These are phyloP conservation scores for Crocidura indochinensis DNA, from an alignment of 2,797 vertebrate species.

Conservation along the genomic window DNA sequence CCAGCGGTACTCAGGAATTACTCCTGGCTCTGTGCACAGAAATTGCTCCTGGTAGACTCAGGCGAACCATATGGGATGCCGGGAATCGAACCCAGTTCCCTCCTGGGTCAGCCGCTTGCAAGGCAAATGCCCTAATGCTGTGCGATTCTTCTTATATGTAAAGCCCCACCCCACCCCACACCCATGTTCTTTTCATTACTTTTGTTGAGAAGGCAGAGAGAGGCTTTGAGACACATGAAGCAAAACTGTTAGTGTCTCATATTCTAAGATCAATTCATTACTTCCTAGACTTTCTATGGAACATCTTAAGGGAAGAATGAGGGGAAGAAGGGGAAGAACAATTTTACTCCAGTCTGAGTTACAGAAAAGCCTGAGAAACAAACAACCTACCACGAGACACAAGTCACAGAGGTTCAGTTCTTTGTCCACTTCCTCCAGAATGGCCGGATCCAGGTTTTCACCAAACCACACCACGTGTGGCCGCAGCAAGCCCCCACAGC, in stretches of 20 bases:
- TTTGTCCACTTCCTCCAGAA: conserved; percentile 95
- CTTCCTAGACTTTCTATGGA: conserved; percentile 15
- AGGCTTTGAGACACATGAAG: conserved; percentile 26
- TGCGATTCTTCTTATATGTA: no score
- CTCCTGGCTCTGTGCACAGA: no score
- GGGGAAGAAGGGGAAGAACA: background rate
- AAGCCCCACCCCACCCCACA: no score
- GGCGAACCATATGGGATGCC: no score
- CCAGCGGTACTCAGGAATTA: no score
- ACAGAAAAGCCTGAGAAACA: background rate
- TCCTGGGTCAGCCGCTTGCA: no score
- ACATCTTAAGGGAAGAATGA: background rate
- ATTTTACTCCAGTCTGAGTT: background rate
- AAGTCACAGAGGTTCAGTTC: conserved; percentile 96
- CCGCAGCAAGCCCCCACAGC: conserved; percentile 95
- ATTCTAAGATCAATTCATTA: background rate
- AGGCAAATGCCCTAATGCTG: no score
- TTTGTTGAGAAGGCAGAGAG: background rate
- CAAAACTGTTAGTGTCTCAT: background rate
- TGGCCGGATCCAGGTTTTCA: conserved; percentile 95
- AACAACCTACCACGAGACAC: conserved; percentile 95
- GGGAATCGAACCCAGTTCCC: no score
- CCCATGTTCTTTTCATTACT: background rate
- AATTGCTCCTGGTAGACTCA: no score
- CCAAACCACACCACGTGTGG: conserved; percentile 98